Percentiles rank a stretch among this genome's conserved stretches.
Evolutionary conservation across 2,888 invertebrate species (phyloP).

Genomic region (Caenorhabditis sp.): DNA sequence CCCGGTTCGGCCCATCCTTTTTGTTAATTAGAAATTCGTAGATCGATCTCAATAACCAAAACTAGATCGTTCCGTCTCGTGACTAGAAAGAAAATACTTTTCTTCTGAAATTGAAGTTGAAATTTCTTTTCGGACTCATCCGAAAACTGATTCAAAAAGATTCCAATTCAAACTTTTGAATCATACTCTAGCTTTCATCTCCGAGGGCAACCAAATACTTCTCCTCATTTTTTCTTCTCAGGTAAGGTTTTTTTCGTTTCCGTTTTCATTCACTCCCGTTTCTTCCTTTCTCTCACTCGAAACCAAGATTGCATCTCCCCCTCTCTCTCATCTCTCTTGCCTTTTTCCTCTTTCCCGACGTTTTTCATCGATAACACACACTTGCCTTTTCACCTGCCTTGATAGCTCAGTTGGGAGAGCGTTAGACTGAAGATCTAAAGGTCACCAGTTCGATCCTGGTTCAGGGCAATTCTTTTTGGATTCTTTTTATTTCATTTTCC

Average conservation of each 20-base stretch:
- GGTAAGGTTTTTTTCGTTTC: background rate
- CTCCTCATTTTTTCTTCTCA: no score
- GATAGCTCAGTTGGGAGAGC: slow-evolving; percentile 83
- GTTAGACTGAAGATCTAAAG: slow-evolving; percentile 84
- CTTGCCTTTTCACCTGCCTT: slow-evolving; percentile 30
- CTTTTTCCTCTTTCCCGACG: background rate
- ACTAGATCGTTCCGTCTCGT: no score
- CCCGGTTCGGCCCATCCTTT: slow-evolving; percentile 25
- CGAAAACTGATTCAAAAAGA: no score
- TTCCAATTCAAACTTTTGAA: no score
- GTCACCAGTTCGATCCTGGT: slow-evolving; percentile 83
- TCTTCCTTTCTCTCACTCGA: background rate
- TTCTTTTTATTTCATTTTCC: background rate
- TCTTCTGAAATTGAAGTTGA: no score
- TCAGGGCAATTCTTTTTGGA: slow-evolving; percentile 74
- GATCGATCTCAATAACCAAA: no score
- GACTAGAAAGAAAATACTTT: no score
- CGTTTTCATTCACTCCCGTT: background rate
- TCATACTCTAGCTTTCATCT: no score
- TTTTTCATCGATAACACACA: background rate
- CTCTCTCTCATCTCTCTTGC: background rate
- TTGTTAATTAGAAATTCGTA: no score
- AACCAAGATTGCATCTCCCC: background rate
- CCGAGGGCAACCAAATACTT: no score
- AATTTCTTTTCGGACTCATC: no score